Percentiles rank a stretch among this genome's conserved stretches.
phyloP scores from a whole-genome alignment of 2,888 invertebrate genomes.

The Serrognathus titanus region DNA sequence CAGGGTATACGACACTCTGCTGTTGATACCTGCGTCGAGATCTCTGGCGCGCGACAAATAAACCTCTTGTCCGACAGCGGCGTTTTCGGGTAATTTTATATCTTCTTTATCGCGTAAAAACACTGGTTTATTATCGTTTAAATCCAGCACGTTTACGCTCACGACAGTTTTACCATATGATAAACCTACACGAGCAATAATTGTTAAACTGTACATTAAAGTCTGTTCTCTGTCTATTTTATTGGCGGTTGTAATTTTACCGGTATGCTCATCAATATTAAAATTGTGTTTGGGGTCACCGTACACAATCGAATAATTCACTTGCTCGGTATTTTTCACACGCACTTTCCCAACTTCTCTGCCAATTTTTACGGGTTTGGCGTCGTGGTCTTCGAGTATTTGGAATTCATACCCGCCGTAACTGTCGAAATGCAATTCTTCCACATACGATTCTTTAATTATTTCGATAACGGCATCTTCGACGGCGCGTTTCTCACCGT shows the following conservation, averaged over 20 bases:
- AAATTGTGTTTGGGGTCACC: constrained; percentile 79
- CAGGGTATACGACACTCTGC: constrained; percentile 77
- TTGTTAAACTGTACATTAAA: constrained; percentile 70
- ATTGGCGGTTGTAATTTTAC: constrained; percentile 72
- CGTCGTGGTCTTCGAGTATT: constrained; percentile 76
- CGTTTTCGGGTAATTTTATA: constrained; percentile 78
- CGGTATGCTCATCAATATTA: constrained; percentile 73
- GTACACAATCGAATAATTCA: constrained; percentile 73
- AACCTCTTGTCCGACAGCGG: constrained; percentile 91
- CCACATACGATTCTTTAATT: constrained; percentile 67
- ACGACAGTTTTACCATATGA: constrained; percentile 76
- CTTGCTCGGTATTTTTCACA: constrained; percentile 50
- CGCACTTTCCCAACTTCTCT: constrained; percentile 76
- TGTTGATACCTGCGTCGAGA: constrained; percentile 85
- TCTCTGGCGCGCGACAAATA: constrained; percentile 85
- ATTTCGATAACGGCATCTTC: constrained; percentile 80
- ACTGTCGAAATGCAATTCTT: constrained; percentile 71
- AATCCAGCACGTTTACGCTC: constrained; percentile 77
- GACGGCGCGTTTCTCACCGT: constrained; percentile 68
- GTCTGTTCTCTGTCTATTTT: constrained; percentile 82
- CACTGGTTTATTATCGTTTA: constrained; percentile 88
- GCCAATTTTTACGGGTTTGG: constrained; percentile 55
- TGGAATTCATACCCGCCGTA: constrained; percentile 79
- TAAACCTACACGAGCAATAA: constrained; percentile 75
- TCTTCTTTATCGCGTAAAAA: constrained; percentile 78